Evolutionary conservation across 1,140 invertebrate species (phyloP).

Genomic region (Augochlora pura): DNA sequence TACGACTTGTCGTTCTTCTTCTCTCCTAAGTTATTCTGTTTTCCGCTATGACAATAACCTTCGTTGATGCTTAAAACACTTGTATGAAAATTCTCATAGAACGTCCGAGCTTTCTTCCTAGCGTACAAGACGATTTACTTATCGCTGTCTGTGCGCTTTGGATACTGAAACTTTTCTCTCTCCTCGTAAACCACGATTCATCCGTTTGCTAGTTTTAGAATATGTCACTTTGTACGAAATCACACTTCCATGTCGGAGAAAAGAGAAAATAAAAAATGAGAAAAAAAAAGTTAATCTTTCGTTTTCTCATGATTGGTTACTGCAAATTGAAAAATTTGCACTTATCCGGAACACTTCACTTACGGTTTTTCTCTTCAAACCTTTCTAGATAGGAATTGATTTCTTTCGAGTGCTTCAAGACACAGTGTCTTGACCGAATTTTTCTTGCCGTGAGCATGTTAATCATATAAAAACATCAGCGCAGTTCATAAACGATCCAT

Average conservation of each 20-base stretch:
- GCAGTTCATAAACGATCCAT: slow-evolving; percentile 1
- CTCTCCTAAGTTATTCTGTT: neutral
- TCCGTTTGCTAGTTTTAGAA: slow-evolving; percentile 27
- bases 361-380: slow-evolving; percentile 6
- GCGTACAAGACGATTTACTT: slow-evolving; percentile 11
- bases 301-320: slow-evolving; percentile 6
- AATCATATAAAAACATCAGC: slow-evolving; percentile 30
- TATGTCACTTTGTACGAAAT: slow-evolving; percentile 59
- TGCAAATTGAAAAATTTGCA: slow-evolving; percentile 11
- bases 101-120: slow-evolving; percentile 9
- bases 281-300: slow-evolving; percentile 25
- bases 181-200: slow-evolving; percentile 23
- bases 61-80: slow-evolving; percentile 20
- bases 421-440: neutral
- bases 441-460: slow-evolving; percentile 10
- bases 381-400: slow-evolving; percentile 1
- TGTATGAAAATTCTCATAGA: slow-evolving; percentile 40
- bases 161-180: slow-evolving; percentile 20
- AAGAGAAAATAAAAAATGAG: neutral
- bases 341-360: slow-evolving; percentile 36
- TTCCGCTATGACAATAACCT: slow-evolving; percentile 12
- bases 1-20: slow-evolving; percentile 16
- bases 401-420: neutral
- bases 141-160: slow-evolving; percentile 55
- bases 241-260: slow-evolving; percentile 21